These are phyloP conservation scores for Cheilosia urbana DNA, from an alignment of 2,888 invertebrate species.

Conservation along the genomic window DNA sequence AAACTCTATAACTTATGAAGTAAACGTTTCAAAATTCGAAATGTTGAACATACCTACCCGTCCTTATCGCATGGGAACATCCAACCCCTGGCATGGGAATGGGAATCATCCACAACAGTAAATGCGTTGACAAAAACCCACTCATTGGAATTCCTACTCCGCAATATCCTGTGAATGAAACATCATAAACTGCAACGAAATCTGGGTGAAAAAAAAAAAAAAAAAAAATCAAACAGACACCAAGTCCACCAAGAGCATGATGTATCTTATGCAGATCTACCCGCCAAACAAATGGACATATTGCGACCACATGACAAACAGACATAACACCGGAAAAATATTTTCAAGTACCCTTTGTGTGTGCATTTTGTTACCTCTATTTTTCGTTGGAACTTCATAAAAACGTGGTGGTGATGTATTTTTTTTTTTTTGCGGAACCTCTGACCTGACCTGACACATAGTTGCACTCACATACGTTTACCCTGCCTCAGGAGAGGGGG, in stretches of 20 bases:
- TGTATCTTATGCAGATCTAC: constrained; percentile 63
- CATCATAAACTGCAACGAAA: constrained; percentile 48
- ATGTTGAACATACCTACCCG: background rate
- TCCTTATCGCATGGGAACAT: constrained; percentile 7
- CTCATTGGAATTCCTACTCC: constrained; percentile 45
- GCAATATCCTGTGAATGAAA: constrained; percentile 49
- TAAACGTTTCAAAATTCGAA: background rate
- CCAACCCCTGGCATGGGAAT: constrained; percentile 11
- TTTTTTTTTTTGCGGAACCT: constrained; percentile 31
- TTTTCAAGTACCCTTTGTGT: constrained; percentile 67
- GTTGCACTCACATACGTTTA: constrained; percentile 21
- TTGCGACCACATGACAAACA: constrained; percentile 82
- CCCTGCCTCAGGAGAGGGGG: constrained; percentile 30
- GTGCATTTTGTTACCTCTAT: constrained; percentile 52
- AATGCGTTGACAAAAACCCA: constrained; percentile 1
- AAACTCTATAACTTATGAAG: background rate
- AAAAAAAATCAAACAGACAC: background rate
- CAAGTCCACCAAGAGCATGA: constrained; percentile 25
- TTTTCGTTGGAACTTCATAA: constrained; percentile 41
- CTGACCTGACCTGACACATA: constrained; percentile 68
- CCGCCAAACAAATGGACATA: constrained; percentile 78
- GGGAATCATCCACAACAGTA: background rate
- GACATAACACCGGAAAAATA: constrained; percentile 77
- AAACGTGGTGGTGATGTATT: constrained; percentile 38
- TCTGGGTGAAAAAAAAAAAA: constrained; percentile 15